Evolutionary conservation across 2,888 invertebrate genomes (phyloP).

Genomic region (Capitulum mitella): DNA sequence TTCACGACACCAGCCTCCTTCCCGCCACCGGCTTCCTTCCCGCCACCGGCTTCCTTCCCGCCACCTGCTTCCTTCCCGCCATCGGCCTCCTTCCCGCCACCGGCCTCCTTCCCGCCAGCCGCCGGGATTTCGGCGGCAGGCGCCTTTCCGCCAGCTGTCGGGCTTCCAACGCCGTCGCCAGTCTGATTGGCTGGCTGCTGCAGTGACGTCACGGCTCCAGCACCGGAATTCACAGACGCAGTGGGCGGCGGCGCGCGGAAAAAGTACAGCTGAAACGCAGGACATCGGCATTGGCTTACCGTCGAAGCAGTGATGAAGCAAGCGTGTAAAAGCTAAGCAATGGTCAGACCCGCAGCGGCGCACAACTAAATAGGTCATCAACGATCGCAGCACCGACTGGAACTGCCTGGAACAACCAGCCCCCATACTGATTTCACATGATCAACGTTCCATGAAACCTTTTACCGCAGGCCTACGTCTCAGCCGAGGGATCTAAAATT

Average conservation of each 20-base stretch:
- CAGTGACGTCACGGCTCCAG: not conserved
- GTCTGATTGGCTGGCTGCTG: not conserved
- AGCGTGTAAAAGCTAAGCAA: not conserved
- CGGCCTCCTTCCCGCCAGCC: not conserved
- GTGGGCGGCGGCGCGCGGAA: not conserved
- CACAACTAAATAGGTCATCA: not conserved
- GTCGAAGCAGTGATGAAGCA: no score
- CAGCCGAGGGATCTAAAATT: no score
- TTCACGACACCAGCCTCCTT: no score
- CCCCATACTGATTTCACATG: not conserved
- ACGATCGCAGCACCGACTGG: not conserved
- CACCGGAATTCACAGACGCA: not conserved
- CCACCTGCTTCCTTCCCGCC: not conserved
- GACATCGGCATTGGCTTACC: no score
- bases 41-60: no score
- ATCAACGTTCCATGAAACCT: not conserved
- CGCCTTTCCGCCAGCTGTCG: not conserved
- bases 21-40: no score
- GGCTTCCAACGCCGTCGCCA: no score
- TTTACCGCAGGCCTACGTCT: no score
- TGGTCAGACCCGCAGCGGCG: no score
- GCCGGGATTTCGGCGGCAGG: not conserved
- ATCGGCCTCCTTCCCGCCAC: not conserved
- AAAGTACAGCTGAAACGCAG: slow-evolving; percentile 10
- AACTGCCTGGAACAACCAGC: no score